A percentile compares a stretch with the other conserved stretches of the same genome.
Conservation (phyloP, 2,797 vertebrate genomes). For the Sebastes matsubarae region DNA sequence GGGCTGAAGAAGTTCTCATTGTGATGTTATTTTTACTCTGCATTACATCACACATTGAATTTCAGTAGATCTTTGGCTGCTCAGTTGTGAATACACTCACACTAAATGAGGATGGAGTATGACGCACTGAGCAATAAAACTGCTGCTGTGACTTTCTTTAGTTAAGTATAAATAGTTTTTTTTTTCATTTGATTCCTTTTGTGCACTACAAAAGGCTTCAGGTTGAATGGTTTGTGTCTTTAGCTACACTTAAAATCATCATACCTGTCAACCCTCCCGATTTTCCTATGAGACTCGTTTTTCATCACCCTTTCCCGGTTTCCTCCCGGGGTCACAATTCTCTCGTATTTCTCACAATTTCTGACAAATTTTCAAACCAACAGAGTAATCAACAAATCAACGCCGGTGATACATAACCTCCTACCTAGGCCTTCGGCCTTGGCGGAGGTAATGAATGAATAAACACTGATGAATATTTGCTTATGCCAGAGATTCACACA, state of each 20-base stretch:
- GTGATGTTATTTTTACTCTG: not conserved
- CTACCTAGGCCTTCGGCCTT: accelerated
- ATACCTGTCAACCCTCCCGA: too few species aligned
- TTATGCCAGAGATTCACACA: too few species aligned
- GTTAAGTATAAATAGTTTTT: not conserved
- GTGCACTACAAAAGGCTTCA: not conserved
- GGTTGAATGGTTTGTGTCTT: not conserved
- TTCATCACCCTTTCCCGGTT: too few species aligned
- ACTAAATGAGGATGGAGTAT: not conserved
- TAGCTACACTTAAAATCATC: not conserved
- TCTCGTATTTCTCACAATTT: too few species aligned
- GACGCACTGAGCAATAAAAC: not conserved
- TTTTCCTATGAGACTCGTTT: too few species aligned
- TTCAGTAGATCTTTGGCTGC: not conserved
- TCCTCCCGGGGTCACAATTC: too few species aligned
- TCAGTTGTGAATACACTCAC: not conserved
- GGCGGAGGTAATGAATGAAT: too few species aligned
- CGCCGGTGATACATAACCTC: too few species aligned
- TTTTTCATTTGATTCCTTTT: not conserved
- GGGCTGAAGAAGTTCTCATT: not conserved
- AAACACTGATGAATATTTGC: too few species aligned
- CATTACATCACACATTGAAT: not conserved
- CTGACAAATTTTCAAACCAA: too few species aligned
- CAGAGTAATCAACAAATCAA: too few species aligned
- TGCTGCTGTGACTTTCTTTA: not conserved